Evolutionary conservation across 2,888 invertebrate genomes (phyloP).

Genomic region (Siphonodentalium dalli): DNA sequence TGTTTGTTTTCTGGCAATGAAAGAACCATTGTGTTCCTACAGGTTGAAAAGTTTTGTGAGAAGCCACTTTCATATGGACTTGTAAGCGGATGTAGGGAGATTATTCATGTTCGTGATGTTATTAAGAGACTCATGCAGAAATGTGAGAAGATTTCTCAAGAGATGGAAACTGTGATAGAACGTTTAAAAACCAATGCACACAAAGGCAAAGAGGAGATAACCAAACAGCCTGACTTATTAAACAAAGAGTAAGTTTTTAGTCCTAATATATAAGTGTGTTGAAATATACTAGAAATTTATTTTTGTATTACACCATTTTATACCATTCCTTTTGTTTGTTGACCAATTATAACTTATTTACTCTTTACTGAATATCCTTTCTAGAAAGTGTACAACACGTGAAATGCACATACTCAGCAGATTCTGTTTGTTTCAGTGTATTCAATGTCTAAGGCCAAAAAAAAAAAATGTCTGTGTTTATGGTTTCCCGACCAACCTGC

Average conservation of each 20-base stretch:
- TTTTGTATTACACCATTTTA: background rate
- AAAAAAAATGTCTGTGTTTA: too few species aligned
- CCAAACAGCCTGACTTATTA: constrained; percentile 77
- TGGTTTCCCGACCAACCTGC: too few species aligned
- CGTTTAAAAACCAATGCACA: constrained; percentile 70
- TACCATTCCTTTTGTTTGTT: background rate
- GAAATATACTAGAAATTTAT: background rate
- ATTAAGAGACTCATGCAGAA: constrained; percentile 83
- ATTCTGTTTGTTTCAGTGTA: too few species aligned
- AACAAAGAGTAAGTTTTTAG: constrained; percentile 70
- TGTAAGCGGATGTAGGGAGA: constrained; percentile 78
- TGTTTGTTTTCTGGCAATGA: too few species aligned
- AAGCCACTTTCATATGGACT: constrained; percentile 80
- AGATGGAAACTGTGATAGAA: constrained; percentile 81
- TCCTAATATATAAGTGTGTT: background rate
- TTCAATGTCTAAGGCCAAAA: too few species aligned
- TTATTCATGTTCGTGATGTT: constrained; percentile 74
- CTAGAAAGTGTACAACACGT: too few species aligned
- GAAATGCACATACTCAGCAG: too few species aligned
- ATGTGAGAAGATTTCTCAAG: constrained; percentile 81
- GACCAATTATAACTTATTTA: too few species aligned
- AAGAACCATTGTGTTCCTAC: constrained; percentile 20
- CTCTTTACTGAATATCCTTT: too few species aligned
- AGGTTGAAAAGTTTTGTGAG: constrained; percentile 70
- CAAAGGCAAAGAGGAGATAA: constrained; percentile 66